Percentiles rank a stretch among this genome's conserved stretches.
These are phyloP conservation scores for Emmelina monodactyla DNA, from an alignment of 2,888 invertebrate genomes.

Conservation along the genomic window DNA sequence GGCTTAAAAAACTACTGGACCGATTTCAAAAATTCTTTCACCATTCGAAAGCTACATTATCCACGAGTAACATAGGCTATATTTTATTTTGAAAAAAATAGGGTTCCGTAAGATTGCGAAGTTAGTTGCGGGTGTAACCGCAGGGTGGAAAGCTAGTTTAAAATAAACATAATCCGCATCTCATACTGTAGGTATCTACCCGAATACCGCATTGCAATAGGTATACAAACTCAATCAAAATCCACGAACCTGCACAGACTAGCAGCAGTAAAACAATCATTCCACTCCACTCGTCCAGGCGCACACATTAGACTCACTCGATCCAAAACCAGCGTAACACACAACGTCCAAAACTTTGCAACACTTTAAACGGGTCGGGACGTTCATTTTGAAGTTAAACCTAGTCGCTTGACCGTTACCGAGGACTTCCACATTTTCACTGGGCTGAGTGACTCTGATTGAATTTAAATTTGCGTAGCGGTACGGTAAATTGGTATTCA, in stretches of 20 bases:
- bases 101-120: no score
- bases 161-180: no score
- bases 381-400: constrained; percentile 54
- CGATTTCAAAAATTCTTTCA: no score
- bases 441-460: constrained; percentile 36
- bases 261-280: constrained; percentile 47
- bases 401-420: constrained; percentile 44
- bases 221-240: constrained; percentile 15
- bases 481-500: constrained; percentile 55
- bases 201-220: no score
- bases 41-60: no score
- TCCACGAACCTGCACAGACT: constrained; percentile 43
- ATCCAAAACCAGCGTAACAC: constrained; percentile 36
- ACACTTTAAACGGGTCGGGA: constrained; percentile 41
- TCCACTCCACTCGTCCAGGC: constrained; percentile 32
- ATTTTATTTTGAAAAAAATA: no score
- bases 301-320: constrained; percentile 34
- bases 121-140: no score
- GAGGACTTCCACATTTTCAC: constrained; percentile 57
- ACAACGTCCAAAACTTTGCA: constrained; percentile 41
- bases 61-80: no score
- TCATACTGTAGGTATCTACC: no score
- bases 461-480: constrained; percentile 62
- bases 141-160: no score
- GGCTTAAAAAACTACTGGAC: no score